Percentiles rank a stretch among this genome's conserved stretches.
Evolutionary conservation across 1,140 invertebrate genomes (phyloP).

Genomic region (Portunus trituberculatus): DNA sequence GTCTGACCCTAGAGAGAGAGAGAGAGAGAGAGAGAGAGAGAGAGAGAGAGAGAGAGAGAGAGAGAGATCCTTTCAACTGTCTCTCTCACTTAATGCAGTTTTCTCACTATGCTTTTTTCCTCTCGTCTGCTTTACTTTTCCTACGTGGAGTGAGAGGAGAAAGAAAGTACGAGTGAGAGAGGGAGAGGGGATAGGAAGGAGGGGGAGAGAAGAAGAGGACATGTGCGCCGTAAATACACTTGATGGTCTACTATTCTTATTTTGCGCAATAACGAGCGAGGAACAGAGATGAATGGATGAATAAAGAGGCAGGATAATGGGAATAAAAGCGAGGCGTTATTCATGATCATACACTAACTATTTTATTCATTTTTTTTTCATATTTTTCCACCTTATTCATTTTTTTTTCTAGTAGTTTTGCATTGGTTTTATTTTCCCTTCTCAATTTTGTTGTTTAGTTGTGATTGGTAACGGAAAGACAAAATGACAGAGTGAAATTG

Average conservation of each 20-base stretch:
- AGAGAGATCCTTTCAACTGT: too few relatives aligned
- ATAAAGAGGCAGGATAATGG: conserved; percentile 10
- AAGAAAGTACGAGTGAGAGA: neutral
- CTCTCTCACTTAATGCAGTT: too few relatives aligned
- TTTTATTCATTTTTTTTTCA: neutral
- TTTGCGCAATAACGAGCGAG: neutral
- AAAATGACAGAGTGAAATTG: too few relatives aligned
- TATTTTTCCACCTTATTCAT: too few relatives aligned
- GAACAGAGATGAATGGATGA: neutral
- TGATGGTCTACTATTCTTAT: conserved; percentile 1
- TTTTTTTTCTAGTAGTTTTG: neutral
- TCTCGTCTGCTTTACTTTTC: too few relatives aligned
- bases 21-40: neutral
- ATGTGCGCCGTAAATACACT: neutral
- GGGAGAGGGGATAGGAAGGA: neutral
- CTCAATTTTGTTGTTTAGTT: too few relatives aligned
- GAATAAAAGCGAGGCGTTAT: neutral
- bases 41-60: too few relatives aligned
- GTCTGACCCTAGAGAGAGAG: too few relatives aligned
- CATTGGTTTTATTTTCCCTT: too few relatives aligned
- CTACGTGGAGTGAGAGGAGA: neutral
- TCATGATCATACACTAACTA: neutral
- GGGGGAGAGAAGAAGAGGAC: neutral
- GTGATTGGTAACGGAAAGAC: too few relatives aligned
- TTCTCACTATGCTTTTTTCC: too few relatives aligned